Conservation (phyloP, 2,797 vertebrate species). For the Schizothorax lantsangensis region DNA sequence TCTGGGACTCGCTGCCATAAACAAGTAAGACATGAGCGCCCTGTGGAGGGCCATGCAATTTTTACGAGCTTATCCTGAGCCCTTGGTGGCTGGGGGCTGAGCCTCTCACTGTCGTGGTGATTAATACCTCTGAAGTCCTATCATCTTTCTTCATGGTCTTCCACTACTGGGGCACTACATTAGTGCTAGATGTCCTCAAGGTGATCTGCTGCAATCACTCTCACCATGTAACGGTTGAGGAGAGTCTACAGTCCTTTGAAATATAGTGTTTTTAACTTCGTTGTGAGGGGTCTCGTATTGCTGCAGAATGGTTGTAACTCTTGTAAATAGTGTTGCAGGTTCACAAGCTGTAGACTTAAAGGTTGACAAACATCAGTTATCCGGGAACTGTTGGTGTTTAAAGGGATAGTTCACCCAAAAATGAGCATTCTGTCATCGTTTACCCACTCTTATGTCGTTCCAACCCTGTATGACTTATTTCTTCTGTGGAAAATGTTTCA, state of each 20-base stretch:
- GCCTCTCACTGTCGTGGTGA: constrained; percentile 63
- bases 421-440: neutral
- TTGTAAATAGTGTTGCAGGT: constrained; percentile 30
- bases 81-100: constrained; percentile 59
- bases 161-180: constrained; percentile 61
- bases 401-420: neutral
- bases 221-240: constrained; percentile 53
- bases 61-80: constrained; percentile 63
- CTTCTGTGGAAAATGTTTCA: neutral
- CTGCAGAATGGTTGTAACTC: constrained; percentile 25
- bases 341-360: constrained; percentile 39
- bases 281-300: constrained; percentile 18
- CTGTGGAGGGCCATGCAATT: constrained; percentile 64
- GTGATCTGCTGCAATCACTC: constrained; percentile 63
- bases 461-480: neutral
- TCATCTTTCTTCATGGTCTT: constrained; percentile 64
- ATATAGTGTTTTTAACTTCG: constrained; percentile 60
- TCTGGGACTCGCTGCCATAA: constrained; percentile 64
- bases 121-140: constrained; percentile 64
- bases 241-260: constrained; percentile 46
- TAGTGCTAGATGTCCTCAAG: constrained; percentile 64
- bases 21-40: constrained; percentile 62
- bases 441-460: neutral
- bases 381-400: constrained; percentile 23
- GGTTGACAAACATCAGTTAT: constrained; percentile 43